Conservation (phyloP, 2,888 invertebrate species). For the Ditylenchus weischeri region DNA sequence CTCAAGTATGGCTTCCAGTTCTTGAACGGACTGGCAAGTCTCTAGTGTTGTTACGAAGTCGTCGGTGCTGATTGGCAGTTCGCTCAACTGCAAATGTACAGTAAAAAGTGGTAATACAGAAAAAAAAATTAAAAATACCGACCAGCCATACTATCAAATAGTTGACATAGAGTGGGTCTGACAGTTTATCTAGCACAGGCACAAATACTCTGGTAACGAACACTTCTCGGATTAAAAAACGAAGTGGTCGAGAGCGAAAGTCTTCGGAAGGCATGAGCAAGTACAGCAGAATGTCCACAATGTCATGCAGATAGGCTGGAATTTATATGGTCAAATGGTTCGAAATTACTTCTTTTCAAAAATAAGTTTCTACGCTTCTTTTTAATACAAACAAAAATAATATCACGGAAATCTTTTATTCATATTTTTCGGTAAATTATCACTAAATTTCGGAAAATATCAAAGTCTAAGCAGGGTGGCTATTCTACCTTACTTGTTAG, state of each 20-base stretch:
- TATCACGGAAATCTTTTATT: too few relatives aligned
- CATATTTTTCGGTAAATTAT: too few relatives aligned
- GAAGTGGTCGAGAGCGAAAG: conserved; percentile 77
- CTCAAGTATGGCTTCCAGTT: conserved; percentile 76
- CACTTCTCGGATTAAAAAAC: conserved; percentile 68
- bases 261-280: conserved; percentile 78
- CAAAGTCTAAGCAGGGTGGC: too few relatives aligned
- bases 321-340: conserved; percentile 14
- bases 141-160: conserved; percentile 83
- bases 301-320: conserved; percentile 75
- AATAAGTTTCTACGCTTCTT: conserved; percentile 1
- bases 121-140: not conserved
- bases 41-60: conserved; percentile 79
- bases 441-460: too few relatives aligned
- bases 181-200: conserved; percentile 72
- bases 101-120: not conserved
- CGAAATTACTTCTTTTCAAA: conserved; percentile 15
- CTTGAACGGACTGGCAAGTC: conserved; percentile 75
- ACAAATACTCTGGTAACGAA: conserved; percentile 66
- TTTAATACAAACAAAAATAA: not conserved
- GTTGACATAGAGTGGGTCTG: conserved; percentile 88
- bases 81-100: conserved; percentile 70
- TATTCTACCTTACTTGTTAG: too few relatives aligned
- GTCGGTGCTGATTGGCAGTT: conserved; percentile 75
- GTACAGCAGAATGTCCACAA: conserved; percentile 77